These are phyloP conservation scores for Heliconius charithonia DNA, from an alignment of 2,888 invertebrate species.

Conservation along the genomic window DNA sequence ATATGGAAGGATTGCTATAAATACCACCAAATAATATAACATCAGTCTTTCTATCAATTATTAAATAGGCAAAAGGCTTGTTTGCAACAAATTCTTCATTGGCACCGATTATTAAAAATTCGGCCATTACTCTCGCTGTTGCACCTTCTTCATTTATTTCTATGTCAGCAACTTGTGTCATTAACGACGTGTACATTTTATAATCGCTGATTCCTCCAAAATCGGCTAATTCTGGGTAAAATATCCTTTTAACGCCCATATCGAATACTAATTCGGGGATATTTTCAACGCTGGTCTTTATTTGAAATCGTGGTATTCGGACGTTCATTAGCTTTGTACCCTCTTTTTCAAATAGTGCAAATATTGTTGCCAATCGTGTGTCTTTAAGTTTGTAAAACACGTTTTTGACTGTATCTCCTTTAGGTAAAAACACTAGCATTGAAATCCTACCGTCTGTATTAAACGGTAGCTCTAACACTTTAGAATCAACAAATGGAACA, in stretches of 20 bases:
- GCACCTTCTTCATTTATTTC: constrained; percentile 65
- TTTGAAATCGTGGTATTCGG: constrained; percentile 64
- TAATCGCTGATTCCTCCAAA: constrained; percentile 62
- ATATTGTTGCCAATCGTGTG: constrained; percentile 60
- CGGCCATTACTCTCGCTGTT: constrained; percentile 49
- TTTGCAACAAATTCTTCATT: constrained; percentile 57
- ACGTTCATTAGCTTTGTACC: constrained; percentile 57
- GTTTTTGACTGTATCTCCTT: constrained; percentile 54
- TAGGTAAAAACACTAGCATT: constrained; percentile 65
- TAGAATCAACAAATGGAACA: constrained; percentile 56
- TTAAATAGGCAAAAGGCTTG: constrained; percentile 64
- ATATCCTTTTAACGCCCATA: constrained; percentile 69
- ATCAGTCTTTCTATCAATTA: constrained; percentile 64
- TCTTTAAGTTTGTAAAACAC: constrained; percentile 59
- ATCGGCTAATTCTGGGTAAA: constrained; percentile 60
- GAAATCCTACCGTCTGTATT: constrained; percentile 53
- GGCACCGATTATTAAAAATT: constrained; percentile 48
- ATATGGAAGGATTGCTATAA: constrained; percentile 59
- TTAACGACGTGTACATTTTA: constrained; percentile 60
- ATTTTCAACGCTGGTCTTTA: constrained; percentile 59
- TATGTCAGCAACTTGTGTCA: constrained; percentile 63
- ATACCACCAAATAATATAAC: constrained; percentile 68
- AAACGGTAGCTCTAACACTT: constrained; percentile 63
- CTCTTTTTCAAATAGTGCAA: constrained; percentile 54
- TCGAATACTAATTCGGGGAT: constrained; percentile 65